A percentile compares a stretch with the other conserved stretches of the same genome.
Evolutionary conservation across 1,140 invertebrate species (phyloP).

Genomic region (Pogonomyrmex californicus): DNA sequence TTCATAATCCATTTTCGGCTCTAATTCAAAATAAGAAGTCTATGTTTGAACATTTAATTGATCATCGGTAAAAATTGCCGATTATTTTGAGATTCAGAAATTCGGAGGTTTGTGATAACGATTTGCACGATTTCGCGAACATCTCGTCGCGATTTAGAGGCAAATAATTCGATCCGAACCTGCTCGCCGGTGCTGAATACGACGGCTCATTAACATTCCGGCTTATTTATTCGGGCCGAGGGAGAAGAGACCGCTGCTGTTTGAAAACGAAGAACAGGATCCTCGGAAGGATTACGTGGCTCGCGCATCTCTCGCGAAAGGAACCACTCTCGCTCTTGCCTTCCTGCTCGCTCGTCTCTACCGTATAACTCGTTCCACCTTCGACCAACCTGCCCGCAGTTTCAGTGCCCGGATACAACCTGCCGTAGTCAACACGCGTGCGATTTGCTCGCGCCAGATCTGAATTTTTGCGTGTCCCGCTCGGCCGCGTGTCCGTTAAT

Average conservation of each 20-base stretch:
- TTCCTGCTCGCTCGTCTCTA: constrained; percentile 67
- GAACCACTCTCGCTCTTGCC: constrained; percentile 68
- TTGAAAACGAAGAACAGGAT: constrained; percentile 25
- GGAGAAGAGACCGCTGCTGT: constrained; percentile 25
- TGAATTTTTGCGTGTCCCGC: constrained; percentile 38
- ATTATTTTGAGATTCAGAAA: constrained; percentile 22
- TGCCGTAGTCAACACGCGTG: constrained; percentile 74
- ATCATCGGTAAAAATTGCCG: constrained; percentile 3
- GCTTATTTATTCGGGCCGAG: constrained; percentile 60
- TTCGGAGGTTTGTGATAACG: constrained; percentile 56
- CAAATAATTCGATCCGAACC: constrained; percentile 68
- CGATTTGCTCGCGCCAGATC: constrained; percentile 60
- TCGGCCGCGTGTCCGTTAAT: neutral
- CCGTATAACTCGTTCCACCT: constrained; percentile 72
- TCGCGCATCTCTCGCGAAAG: constrained; percentile 66
- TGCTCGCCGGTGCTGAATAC: constrained; percentile 40
- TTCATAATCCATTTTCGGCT: neutral
- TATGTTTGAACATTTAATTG: constrained; percentile 20
- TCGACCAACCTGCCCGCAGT: constrained; percentile 63
- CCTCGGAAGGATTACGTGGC: constrained; percentile 51
- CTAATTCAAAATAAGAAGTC: constrained; percentile 37
- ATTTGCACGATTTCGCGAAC: constrained; percentile 8
- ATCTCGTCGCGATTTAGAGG: neutral
- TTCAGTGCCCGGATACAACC: constrained; percentile 75
- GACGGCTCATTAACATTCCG: constrained; percentile 75